A percentile compares a stretch with the other conserved stretches of the same genome.
These are phyloP conservation scores for Rhabdomys dilectus DNA, from an alignment of 2,113 vertebrate genomes.

Conservation along the genomic window DNA sequence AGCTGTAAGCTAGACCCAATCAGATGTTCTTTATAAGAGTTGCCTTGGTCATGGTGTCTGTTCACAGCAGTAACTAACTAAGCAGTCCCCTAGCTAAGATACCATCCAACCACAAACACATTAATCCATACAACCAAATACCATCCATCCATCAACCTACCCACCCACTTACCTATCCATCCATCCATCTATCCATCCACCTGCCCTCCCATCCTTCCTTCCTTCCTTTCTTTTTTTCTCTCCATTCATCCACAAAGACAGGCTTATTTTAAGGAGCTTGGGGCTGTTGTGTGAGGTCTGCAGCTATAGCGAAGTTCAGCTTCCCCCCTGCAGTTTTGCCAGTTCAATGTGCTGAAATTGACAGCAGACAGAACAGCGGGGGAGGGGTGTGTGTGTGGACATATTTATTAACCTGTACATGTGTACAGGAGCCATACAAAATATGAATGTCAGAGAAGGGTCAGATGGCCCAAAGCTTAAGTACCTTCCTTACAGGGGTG, in stretches of 20 bases:
- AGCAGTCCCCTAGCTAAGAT: no score
- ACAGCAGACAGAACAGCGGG: background rate
- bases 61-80: no score
- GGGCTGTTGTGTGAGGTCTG: background rate
- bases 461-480: background rate
- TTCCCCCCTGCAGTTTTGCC: background rate
- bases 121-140: background rate
- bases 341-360: fast-evolving
- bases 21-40: no score
- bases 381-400: background rate
- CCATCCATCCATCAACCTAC: background rate
- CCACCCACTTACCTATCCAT: background rate
- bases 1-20: no score
- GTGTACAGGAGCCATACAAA: background rate
- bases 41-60: no score
- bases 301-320: background rate
- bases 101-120: background rate
- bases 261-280: background rate
- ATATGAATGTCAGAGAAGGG: background rate
- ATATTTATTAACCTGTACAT: background rate
- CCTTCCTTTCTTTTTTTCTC: background rate
- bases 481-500: background rate
- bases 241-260: background rate
- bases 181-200: background rate
- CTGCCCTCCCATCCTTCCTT: background rate